A percentile compares a stretch with the other conserved stretches of the same genome.
phyloP scores from a whole-genome alignment of 2,888 invertebrate genomes.

The Pycnomerus fuliginosus region DNA sequence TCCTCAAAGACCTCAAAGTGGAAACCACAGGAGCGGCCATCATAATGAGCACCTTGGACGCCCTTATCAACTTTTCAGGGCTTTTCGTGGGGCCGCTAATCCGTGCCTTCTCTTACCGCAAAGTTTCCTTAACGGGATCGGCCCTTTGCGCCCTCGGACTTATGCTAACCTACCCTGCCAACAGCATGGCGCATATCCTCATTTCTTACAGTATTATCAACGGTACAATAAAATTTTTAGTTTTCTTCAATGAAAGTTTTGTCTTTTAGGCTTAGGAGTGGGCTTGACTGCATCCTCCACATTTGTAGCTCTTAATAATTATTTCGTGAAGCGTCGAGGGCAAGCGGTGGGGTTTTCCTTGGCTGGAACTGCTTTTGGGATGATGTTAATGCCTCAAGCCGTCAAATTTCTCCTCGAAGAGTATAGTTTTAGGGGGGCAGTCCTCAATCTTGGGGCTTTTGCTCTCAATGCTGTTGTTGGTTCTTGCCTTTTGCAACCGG shows the following conservation, averaged over 20 bases:
- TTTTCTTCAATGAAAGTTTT: conserved; percentile 13
- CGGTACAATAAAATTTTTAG: conserved; percentile 57
- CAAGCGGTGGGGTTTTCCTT: conserved; percentile 79
- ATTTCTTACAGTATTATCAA: conserved; percentile 74
- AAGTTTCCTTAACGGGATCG: conserved; percentile 68
- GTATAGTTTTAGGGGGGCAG: conserved; percentile 68
- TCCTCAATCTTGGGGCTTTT: conserved; percentile 66
- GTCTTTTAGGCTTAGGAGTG: conserved; percentile 68
- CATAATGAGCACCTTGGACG: conserved; percentile 74
- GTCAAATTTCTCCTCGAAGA: conserved; percentile 64
- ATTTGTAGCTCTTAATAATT: conserved; percentile 77
- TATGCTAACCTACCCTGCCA: conserved; percentile 67
- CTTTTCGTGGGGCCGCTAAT: conserved; percentile 75
- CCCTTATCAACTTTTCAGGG: conserved; percentile 76
- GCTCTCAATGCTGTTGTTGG: conserved; percentile 70
- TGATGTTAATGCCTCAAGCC: conserved; percentile 78
- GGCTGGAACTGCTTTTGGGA: conserved; percentile 77
- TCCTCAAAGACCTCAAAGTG: conserved; percentile 66
- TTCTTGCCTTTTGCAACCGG: conserved; percentile 67
- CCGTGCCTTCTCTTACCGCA: conserved; percentile 72
- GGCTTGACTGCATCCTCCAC: conserved; percentile 75
- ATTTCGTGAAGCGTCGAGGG: conserved; percentile 73
- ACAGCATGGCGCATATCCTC: conserved; percentile 70
- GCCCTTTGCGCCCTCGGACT: conserved; percentile 66
- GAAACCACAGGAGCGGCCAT: conserved; percentile 74